Evolutionary conservation across 2,888 invertebrate species (phyloP), one percentile per base, ranked within the genome.

Genomic region (Erebia aethiops): DNA sequence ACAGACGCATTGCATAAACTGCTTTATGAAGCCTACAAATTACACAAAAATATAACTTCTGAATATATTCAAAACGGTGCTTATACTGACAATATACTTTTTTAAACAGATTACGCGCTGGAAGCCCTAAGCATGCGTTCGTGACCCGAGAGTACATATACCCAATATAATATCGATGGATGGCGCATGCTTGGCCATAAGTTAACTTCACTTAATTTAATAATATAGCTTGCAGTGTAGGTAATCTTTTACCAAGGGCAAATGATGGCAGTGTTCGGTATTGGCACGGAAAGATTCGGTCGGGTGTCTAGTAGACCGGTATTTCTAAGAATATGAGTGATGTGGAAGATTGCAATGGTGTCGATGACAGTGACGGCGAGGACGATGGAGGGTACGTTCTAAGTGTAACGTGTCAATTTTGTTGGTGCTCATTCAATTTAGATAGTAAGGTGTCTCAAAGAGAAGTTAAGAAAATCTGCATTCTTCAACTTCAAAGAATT

Each of bases 171-270:
- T 78, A 81, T 83, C 85, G 81, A 86, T 84, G 71, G 70, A 71
- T 73, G 82, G 87, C 90, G 91, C 91, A 89, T 91, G 90, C 90
- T 89, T 84, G 87, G 88, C 87, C 86, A 84, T 85, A 86, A 87
- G 87, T 88, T 87, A 87, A 88, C 88, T 87, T 89, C 85, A 87
- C 86, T 91, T 92, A 92, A 93, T 92, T 92, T 93, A 93, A 92
- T 93, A 92, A 92, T 86, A 87, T 85, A 85, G 85, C 85, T 85
- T 86, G 88, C 89, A 87, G 87, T 89, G 88, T 87, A 84, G 84
- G 87, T 91, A 91, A 92, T 92, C 91, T 90, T 86, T 87, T 86
- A 85, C 89, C 92, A 92, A 93, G 93, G 92, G 90, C 91, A 84
- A 81, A 83, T 80, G 82, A 83, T 86, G 87, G 78, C 88, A 92